Percentiles rank a stretch among this genome's conserved stretches.
Evolutionary conservation across 2,113 vertebrate species (phyloP).

Genomic region (Baryphthengus martii): DNA sequence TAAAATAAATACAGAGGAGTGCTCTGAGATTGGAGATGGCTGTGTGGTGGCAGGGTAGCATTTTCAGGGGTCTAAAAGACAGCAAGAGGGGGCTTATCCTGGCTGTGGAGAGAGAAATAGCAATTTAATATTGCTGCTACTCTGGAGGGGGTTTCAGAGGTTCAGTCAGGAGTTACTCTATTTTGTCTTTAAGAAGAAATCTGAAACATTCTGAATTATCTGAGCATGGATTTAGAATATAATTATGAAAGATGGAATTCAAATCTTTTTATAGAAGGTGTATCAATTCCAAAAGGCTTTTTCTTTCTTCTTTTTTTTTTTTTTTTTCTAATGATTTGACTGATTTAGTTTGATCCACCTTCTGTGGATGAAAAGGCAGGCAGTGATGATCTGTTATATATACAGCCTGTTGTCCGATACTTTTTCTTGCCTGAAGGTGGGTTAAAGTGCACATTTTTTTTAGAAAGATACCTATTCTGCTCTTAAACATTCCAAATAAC

Average conservation of each 20-base stretch:
- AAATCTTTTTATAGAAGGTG: not conserved
- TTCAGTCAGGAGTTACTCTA: not conserved
- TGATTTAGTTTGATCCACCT: not conserved
- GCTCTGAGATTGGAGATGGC: not conserved
- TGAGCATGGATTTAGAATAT: not conserved
- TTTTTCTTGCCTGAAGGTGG: not conserved
- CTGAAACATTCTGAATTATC: not conserved
- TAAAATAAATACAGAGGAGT: conserved; percentile 50
- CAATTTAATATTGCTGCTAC: not conserved
- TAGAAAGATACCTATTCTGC: not conserved
- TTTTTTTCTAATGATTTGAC: not conserved
- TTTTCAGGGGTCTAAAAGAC: conserved; percentile 7
- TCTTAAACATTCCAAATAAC: not conserved
- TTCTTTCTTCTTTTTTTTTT: not conserved
- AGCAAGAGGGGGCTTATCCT: not conserved
- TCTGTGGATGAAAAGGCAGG: not conserved
- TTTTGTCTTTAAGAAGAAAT: not conserved
- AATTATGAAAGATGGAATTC: not conserved
- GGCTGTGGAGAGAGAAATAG: not conserved
- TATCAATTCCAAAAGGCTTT: not conserved
- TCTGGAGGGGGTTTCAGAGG: not conserved
- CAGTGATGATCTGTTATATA: not conserved
- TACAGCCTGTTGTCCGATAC: not conserved
- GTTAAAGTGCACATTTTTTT: not conserved
- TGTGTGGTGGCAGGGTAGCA: not conserved